Percentiles rank a stretch among this genome's conserved stretches.
phyloP scores from a whole-genome alignment of 35 echinoderm and acorn worm species.

The Lytechinus pictus region DNA sequence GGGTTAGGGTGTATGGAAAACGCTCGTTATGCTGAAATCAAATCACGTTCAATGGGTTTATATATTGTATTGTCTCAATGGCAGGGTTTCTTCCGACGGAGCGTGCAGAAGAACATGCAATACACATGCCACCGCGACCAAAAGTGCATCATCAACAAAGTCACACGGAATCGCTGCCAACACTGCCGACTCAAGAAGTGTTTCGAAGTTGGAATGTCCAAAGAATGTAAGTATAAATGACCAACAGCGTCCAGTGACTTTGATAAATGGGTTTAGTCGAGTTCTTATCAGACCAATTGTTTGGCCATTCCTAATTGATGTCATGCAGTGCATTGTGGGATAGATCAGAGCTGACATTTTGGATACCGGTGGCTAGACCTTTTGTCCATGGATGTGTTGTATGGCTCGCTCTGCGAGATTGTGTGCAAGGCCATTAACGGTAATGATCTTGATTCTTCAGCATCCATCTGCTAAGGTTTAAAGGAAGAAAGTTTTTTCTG shows the following conservation, averaged over 20 bases:
- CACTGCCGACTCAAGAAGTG: slow-evolving; percentile 98
- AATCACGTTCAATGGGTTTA: too few species aligned
- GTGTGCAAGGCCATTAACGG: not conserved
- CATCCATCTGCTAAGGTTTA: not conserved
- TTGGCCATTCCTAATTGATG: not conserved
- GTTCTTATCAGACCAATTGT: not conserved
- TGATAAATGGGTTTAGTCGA: not conserved
- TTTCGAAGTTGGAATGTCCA: slow-evolving; percentile 99
- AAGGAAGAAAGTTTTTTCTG: not conserved
- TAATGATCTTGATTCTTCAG: not conserved
- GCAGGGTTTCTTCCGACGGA: slow-evolving; percentile 97
- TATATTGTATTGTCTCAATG: not conserved
- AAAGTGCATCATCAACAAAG: slow-evolving; percentile 98
- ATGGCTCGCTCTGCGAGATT: not conserved
- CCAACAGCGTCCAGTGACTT: not conserved
- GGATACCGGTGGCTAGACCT: not conserved
- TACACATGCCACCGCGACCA: slow-evolving; percentile 98
- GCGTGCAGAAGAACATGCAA: slow-evolving; percentile 99
- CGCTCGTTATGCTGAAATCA: too few species aligned
- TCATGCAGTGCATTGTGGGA: slow-evolving; percentile 8
- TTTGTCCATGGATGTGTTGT: not conserved
- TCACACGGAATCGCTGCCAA: slow-evolving; percentile 97
- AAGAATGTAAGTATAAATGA: slow-evolving; percentile 88
- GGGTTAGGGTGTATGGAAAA: too few species aligned
- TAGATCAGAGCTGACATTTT: not conserved